These are phyloP conservation scores for Micropoecilia bifurca DNA, from an alignment of 2,797 vertebrate genomes.

Conservation along the genomic window DNA sequence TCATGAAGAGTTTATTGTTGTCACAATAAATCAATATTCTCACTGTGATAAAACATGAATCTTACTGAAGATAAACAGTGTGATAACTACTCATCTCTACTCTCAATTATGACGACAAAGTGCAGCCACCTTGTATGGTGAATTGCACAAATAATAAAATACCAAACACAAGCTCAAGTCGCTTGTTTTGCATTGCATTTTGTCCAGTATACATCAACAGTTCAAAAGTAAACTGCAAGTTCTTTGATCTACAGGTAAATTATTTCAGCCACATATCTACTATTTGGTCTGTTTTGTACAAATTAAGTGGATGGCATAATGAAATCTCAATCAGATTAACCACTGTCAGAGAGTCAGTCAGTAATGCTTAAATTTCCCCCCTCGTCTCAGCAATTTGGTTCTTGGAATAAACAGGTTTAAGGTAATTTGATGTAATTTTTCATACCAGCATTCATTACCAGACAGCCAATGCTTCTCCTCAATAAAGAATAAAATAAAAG, in stretches of 20 bases:
- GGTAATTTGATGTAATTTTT: constrained; percentile 16
- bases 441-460: constrained; percentile 12
- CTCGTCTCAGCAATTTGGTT: constrained; percentile 3
- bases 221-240: neutral
- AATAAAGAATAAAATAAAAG: constrained; percentile 19
- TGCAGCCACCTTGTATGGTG: neutral
- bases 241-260: neutral
- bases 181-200: neutral
- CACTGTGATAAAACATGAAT: neutral
- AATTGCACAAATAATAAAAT: neutral
- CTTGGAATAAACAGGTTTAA: constrained; percentile 10
- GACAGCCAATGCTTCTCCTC: constrained; percentile 11
- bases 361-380: constrained; percentile 1
- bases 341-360: neutral
- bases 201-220: neutral
- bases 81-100: neutral
- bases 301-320: neutral
- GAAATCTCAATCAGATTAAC: neutral
- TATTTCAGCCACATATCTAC: neutral
- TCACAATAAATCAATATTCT: neutral
- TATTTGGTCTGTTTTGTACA: neutral
- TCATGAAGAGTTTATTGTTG: neutral
- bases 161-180: neutral
- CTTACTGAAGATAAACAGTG: neutral
- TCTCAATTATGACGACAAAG: neutral